Evolutionary conservation across 2,797 vertebrate species (phyloP).

Genomic region (Xenopus petersii): DNA sequence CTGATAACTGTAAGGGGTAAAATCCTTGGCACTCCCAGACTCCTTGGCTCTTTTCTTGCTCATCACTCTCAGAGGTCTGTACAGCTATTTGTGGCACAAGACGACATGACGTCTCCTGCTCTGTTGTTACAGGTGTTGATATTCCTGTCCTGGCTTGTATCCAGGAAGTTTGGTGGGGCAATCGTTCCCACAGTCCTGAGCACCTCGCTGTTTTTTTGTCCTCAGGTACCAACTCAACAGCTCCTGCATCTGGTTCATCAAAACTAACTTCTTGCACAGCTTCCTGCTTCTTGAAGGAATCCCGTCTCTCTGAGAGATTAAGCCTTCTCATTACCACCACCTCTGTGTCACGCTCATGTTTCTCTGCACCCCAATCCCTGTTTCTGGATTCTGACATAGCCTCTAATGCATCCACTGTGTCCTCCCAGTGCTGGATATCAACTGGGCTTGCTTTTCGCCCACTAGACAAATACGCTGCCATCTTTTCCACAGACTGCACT

Average conservation of each 20-base stretch:
- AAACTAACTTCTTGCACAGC: constrained; percentile 97
- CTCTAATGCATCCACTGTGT: constrained; percentile 69
- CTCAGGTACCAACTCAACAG: neutral
- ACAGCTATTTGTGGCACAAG: constrained; percentile 86
- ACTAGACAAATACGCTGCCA: constrained; percentile 68
- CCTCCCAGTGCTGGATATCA: constrained; percentile 63
- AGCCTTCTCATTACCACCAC: constrained; percentile 91
- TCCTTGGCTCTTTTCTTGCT: constrained; percentile 58
- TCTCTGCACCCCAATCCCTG: constrained; percentile 62
- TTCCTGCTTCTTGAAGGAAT: constrained; percentile 98
- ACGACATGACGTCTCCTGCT: constrained; percentile 57
- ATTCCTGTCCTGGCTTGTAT: constrained; percentile 51
- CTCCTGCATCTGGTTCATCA: constrained; percentile 80
- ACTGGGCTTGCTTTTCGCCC: constrained; percentile 69
- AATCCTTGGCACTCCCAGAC: constrained; percentile 74
- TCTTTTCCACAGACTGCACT: constrained; percentile 89
- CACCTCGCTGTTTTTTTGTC: neutral
- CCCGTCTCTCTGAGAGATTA: constrained; percentile 88
- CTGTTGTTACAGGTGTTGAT: neutral
- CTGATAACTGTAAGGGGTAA: constrained; percentile 40
- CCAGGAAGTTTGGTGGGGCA: constrained; percentile 62
- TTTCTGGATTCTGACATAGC: constrained; percentile 56
- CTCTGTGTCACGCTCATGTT: constrained; percentile 75
- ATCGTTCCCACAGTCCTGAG: constrained; percentile 31
- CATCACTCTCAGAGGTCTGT: constrained; percentile 81